These are phyloP conservation scores for Gobiocypris rarus DNA, from an alignment of 2,113 vertebrate genomes.

Conservation along the genomic window DNA sequence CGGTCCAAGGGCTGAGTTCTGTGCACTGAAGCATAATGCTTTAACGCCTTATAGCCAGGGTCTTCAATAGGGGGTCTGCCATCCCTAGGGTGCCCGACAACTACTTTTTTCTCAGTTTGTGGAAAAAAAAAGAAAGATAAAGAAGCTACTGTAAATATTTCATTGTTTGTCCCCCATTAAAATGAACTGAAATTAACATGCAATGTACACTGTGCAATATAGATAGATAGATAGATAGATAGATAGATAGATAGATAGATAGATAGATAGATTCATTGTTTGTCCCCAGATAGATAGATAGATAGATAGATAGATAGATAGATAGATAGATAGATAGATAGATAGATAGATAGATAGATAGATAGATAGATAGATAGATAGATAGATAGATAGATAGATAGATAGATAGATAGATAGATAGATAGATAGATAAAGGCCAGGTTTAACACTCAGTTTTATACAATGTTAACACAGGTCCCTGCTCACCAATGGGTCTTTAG, in stretches of 20 bases:
- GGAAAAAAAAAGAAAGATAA: not conserved
- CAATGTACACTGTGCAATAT: not conserved
- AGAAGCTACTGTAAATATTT: not conserved
- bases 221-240: not conserved
- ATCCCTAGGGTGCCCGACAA: no score
- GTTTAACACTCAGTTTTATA: not conserved
- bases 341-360: not conserved
- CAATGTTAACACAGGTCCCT: not conserved
- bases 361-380: not conserved
- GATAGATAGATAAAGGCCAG: not conserved
- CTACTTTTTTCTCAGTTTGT: no score
- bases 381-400: not conserved
- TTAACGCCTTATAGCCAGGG: not conserved
- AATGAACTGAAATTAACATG: not conserved
- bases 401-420: not conserved
- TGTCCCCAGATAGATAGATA: no score
- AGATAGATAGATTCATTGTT: not conserved
- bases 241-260: not conserved
- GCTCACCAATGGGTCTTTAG: not conserved
- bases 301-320: no score
- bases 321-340: not conserved
- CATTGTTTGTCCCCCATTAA: not conserved
- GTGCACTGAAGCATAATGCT: not conserved
- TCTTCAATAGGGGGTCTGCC: not conserved
- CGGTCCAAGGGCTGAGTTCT: not conserved